Evolutionary conservation across 2,797 vertebrate genomes (phyloP).

Genomic region (Diglossa cyanea): DNA sequence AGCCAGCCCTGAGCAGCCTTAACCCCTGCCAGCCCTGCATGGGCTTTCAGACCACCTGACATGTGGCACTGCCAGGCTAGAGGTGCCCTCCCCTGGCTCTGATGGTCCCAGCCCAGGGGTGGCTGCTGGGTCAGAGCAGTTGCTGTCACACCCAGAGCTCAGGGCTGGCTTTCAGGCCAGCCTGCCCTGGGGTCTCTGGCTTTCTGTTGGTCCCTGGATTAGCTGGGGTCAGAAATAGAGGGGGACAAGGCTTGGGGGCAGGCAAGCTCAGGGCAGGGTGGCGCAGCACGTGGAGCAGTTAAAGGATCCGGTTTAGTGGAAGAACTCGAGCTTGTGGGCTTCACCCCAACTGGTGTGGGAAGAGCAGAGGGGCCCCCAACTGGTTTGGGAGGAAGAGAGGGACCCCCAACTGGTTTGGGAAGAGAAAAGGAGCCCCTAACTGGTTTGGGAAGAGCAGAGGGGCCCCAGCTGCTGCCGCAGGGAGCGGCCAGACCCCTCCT

Average conservation of each 20-base stretch:
- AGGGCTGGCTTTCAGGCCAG: not conserved
- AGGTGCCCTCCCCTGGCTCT: not conserved
- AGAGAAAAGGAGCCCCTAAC: not conserved
- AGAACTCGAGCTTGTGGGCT: not conserved
- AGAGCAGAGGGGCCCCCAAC: not conserved
- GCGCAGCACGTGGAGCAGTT: fast-evolving
- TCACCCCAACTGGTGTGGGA: not conserved
- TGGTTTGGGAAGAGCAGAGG: not conserved
- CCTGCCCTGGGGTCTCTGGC: not conserved
- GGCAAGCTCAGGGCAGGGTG: not conserved
- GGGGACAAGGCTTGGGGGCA: not conserved
- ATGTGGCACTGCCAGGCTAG: not conserved
- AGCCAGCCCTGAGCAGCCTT: not conserved
- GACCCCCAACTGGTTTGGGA: not conserved
- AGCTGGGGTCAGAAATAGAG: not conserved
- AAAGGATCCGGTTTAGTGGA: not conserved
- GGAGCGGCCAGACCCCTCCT: not conserved
- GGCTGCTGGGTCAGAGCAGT: not conserved
- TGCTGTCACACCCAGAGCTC: not conserved
- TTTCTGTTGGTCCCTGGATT: not conserved
- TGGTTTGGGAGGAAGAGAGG: not conserved
- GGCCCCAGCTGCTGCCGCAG: not conserved
- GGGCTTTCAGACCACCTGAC: fast-evolving
- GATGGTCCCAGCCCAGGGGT: fast-evolving
- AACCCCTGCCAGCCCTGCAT: fast-evolving